Conservation (phyloP, 1,140 invertebrate species). For the Geopemphigus sp. region DNA sequence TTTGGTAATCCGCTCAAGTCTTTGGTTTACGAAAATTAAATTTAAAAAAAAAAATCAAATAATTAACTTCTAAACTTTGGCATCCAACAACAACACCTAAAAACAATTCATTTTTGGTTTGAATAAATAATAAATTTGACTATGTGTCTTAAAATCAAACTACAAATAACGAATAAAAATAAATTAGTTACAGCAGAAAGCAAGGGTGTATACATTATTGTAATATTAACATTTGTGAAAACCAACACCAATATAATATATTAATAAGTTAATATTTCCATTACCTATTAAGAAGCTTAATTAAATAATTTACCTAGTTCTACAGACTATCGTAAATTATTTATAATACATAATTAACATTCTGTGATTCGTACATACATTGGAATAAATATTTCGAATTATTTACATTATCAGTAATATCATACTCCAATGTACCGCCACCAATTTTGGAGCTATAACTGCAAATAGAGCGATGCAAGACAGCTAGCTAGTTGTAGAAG, state of each 20-base stretch:
- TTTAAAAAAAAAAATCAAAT: slow-evolving; percentile 24
- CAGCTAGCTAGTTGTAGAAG: slow-evolving; percentile 22
- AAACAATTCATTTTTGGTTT: slow-evolving; percentile 44
- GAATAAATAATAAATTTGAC: slow-evolving; percentile 41
- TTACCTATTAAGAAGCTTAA: slow-evolving; percentile 24
- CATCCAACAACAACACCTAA: slow-evolving; percentile 47
- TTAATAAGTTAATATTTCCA: slow-evolving; percentile 34
- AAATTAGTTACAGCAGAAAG: slow-evolving; percentile 44
- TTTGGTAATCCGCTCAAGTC: slow-evolving; percentile 45
- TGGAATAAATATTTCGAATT: background rate
- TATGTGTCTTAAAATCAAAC: slow-evolving; percentile 29
- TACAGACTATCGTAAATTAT: slow-evolving; percentile 6
- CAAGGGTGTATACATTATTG: slow-evolving; percentile 16
- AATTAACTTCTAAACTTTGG: slow-evolving; percentile 43
- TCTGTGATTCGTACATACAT: slow-evolving; percentile 2
- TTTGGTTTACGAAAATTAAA: slow-evolving; percentile 31
- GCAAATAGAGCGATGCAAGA: slow-evolving; percentile 23
- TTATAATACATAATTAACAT: slow-evolving; percentile 21
- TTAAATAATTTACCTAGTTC: background rate
- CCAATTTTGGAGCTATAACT: slow-evolving; percentile 29
- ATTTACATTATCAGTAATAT: slow-evolving; percentile 26
- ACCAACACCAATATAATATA: slow-evolving; percentile 45
- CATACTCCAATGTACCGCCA: slow-evolving; percentile 32
- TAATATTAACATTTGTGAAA: slow-evolving; percentile 40
- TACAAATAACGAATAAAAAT: slow-evolving; percentile 33